Evolutionary conservation across 2,113 vertebrate genomes (phyloP), one percentile per base, ranked within the genome.

Genomic region (Larimichthys polyactis): DNA sequence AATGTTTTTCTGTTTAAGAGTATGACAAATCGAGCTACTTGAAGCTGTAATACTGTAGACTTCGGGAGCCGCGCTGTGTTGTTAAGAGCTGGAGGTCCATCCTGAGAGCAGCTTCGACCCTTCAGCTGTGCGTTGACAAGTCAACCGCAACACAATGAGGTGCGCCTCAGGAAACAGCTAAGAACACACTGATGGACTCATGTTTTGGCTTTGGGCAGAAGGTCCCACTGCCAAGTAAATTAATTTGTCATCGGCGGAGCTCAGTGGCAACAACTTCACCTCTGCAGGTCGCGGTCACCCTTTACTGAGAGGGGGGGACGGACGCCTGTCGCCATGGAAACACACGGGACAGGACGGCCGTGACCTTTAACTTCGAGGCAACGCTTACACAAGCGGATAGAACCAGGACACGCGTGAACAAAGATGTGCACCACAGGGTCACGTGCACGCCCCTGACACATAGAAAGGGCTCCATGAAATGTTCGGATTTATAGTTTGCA

Each of bases 111-210:
- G 27, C 68, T 71, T 49, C 1, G 10, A 73, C 22, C 19, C 32
- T 17, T 82, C 74, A 60, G 69, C 43, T 17, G 44, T 0, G 6
- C 7, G 46, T 11, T 51, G 29, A 82, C 62, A 49, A 58, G 57
- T 73, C 58, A 69, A 52, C 29, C 11, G 2, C 22, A 57, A 54
- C 79, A 84, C 69, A 65, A 63, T 43, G 75, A 79, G 19, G 22
- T 24, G 68, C 71, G 19, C 79, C 77, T 87, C 82, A 90, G 91
- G 92, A 91, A 93, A 85, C 92, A 89, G 92, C 92, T 92, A 81
- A 91, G 58, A 83, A 91, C 87, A 90, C 91, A 91, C 58, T 19
- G 27, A 16, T 11, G 4, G 36, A 59, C 57, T 67, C 2, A 70
- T 49, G 46, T 80, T 29, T 75, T 54, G 71, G 65, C 82, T 86